phyloP scores from a whole-genome alignment of 2,888 invertebrate genomes.

The Strigamia maritima region DNA sequence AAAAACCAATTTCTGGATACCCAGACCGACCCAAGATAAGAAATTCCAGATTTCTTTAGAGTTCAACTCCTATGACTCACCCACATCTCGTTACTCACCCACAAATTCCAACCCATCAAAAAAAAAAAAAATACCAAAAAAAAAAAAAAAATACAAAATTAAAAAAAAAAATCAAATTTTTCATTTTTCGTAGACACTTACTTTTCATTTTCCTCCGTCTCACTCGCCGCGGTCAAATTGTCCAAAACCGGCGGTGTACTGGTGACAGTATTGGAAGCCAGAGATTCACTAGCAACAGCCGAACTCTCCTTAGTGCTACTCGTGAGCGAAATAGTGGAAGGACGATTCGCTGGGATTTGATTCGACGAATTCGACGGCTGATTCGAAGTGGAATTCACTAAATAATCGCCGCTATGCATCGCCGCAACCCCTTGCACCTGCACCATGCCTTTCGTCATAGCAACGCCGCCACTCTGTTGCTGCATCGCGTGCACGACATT shows the following conservation, averaged over 20 bases:
- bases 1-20: background rate
- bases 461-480: background rate
- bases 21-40: background rate
- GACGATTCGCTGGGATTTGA: background rate
- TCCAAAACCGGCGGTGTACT: constrained; percentile 35
- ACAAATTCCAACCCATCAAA: background rate
- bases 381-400: background rate
- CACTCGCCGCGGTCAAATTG: constrained; percentile 47
- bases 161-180: background rate
- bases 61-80: background rate
- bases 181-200: background rate
- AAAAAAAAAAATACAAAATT: background rate
- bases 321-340: constrained; percentile 36
- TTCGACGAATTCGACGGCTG: background rate
- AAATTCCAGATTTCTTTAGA: background rate
- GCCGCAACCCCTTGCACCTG: background rate
- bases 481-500: background rate
- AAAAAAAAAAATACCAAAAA: background rate
- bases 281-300: constrained; percentile 56
- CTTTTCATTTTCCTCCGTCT: constrained; percentile 55
- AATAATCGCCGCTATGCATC: background rate
- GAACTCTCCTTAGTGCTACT: background rate
- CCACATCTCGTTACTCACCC: background rate
- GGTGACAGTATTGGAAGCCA: constrained; percentile 48
- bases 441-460: background rate